Evolutionary conservation across 2,113 vertebrate genomes (phyloP), one percentile per base, ranked within the genome.

Genomic region (Ptyas mucosa): DNA sequence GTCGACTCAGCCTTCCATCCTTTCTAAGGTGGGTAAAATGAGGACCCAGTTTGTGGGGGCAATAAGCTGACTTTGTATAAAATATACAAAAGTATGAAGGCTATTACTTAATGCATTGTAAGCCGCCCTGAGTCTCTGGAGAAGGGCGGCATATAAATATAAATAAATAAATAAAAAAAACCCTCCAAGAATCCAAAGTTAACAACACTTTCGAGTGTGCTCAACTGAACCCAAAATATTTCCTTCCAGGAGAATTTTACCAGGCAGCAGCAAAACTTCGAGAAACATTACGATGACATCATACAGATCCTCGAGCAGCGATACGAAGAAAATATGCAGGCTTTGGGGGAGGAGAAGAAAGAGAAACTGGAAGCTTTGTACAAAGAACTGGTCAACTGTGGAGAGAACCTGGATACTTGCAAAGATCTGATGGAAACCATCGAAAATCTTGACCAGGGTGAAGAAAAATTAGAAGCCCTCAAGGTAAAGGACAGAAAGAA

Each of bases 241-340:
- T 12, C 94, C 90, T 97, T 97, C 24, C 97, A 99, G 99, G 99
- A 99, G 97, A 99, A 99, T 93, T 99, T 99, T 94, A 98, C 98
- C 61, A 98, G 98, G 87, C 98, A 98, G 89, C 99, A 99, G 96
- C 98, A 99, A 95, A 98, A 99, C 96, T 96, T 99, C 34, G 99
- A 99, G 97, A 98, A 98, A 58, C 98, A 98, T 95, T 99, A 98
- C 96, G 98, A 98, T 0, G 98, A 99, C 0, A 98, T 99, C 52
- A 97, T 99, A 86, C 98, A 99, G 97, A 98, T 98, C 0, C 96
- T 99, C n/a, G 98, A 98, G 34, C 98, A 99, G 95, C 98, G 98
- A 18, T 98, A 98, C 0, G 98, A 98, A 91, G 98, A 98, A 86
- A 97, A 98, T 93, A 95, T 98, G 11, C 97, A 98, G 15, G 97